Percentiles rank a stretch among this genome's conserved stretches.
phyloP scores from a whole-genome alignment of 2,797 vertebrate genomes.

The Neosilurus hyrtlii region DNA sequence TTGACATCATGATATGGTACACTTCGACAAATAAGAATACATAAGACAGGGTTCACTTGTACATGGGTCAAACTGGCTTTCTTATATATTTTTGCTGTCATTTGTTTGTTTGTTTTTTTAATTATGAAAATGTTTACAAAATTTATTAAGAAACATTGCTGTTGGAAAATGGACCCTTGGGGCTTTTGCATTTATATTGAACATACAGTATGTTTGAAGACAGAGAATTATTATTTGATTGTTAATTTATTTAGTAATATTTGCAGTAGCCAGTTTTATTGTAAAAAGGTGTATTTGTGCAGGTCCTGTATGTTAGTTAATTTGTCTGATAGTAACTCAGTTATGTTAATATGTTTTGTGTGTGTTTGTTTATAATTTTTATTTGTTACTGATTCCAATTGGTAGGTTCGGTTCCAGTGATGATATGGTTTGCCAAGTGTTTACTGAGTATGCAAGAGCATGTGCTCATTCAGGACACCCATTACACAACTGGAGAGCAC shows the following conservation, averaged over 20 bases:
- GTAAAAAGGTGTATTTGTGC: not conserved
- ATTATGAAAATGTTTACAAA: no score
- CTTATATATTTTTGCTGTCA: no score
- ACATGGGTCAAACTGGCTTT: no score
- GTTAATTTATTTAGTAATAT: not conserved
- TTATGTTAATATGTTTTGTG: no score
- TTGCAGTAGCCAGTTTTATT: not conserved
- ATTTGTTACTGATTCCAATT: conserved; percentile 1
- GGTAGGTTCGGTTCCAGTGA: conserved; percentile 79
- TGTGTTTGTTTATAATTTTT: not conserved
- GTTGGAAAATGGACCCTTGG: not conserved
- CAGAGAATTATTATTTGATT: not conserved
- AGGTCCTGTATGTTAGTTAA: not conserved
- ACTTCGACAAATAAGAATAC: no score
- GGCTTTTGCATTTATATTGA: not conserved
- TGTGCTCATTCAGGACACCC: conserved; percentile 90
- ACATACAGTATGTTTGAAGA: not conserved
- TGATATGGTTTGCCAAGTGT: conserved; percentile 84
- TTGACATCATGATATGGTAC: no score
- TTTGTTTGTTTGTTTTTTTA: no score
- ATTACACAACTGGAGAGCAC: conserved; percentile 83
- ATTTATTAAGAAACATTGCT: no score
- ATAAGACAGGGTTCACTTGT: no score
- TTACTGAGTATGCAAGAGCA: conserved; percentile 88
- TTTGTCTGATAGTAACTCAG: not conserved